Evolutionary conservation across 2,797 vertebrate species (phyloP), one percentile per base, ranked within the genome.

Genomic region (Neopelma chrysocephalum): DNA sequence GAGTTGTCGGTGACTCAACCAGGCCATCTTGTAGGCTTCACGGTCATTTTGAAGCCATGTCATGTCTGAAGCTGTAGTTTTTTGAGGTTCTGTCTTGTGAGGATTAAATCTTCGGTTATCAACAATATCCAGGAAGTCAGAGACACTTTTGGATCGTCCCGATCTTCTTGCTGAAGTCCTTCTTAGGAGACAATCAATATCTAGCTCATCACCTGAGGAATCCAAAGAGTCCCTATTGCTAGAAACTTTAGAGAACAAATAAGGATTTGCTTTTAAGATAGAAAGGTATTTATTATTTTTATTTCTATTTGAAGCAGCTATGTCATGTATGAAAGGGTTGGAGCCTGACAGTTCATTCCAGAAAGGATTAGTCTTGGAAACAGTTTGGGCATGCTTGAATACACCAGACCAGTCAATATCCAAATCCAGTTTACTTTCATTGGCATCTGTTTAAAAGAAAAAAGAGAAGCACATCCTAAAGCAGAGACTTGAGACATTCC

Each of bases 11-110:
- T 99, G 99, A 97, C 98, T 99, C 95, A 99, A 90, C 99, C 99
- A 99, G 87, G 99, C 99, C 98, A 99, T 98, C 96, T 98, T 99
- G 95, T 99, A 99, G 82, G 99, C 99, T 88, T 99, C 99, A 18
- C 99, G 98, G 85, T 99, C 99, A 81, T 98, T 98, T 72, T 98
- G 99, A 73, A 99, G 97, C 98, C 98, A 98, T 60, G 98, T 98
- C 93, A 98, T 97, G 82, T 99, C 98, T 40, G 98, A 98, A 85
- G 97, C 97, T 81, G 98, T 68, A 85, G 98, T 97, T 20, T 98
- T 97, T 47, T 95, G 97, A 92, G 86, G 60, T 7, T 14, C 88
- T 47, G 91, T 94, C 85, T 92, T 97, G n/a, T 81, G 96, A 66
- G 38, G 92, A 90, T 97, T 97, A 26, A 93, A 92, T 76, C 84